Percentiles rank a stretch among this genome's conserved stretches.
Conservation (phyloP, 2,113 vertebrate species). For the Aldabrachelys gigantea region DNA sequence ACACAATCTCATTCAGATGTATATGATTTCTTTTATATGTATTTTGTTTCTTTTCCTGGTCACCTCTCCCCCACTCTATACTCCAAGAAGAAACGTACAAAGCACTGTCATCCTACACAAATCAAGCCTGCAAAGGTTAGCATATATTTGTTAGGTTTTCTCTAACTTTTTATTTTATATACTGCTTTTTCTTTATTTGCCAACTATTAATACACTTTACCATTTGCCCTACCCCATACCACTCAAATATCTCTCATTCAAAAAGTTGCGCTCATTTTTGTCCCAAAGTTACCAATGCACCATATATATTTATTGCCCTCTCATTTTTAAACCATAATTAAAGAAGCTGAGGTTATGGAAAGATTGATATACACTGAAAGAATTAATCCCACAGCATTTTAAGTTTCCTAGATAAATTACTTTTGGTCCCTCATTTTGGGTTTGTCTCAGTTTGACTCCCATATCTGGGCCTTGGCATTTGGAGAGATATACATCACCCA, state of each 20-base stretch:
- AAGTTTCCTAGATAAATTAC: not conserved
- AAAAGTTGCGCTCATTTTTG: not conserved
- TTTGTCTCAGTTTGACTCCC: not conserved
- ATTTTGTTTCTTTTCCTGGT: not conserved
- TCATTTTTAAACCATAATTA: not conserved
- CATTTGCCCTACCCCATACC: accelerated
- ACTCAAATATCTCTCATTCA: not conserved
- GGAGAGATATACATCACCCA: too few species aligned
- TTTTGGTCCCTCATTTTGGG: not conserved
- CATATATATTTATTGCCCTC: not conserved
- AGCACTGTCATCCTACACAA: accelerated
- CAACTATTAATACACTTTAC: not conserved
- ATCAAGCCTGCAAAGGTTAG: not conserved
- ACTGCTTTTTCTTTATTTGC: not conserved
- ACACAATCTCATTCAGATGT: not conserved
- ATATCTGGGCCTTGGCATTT: not conserved
- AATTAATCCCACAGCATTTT: not conserved
- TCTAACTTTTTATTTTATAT: not conserved
- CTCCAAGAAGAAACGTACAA: not conserved
- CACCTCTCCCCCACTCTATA: not conserved
- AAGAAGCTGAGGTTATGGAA: accelerated
- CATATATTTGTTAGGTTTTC: not conserved
- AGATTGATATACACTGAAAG: not conserved
- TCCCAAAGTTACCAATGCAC: not conserved
- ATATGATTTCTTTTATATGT: not conserved